Conservation (phyloP, 2,113 vertebrate genomes). For the Thamnophis sirtalis region DNA sequence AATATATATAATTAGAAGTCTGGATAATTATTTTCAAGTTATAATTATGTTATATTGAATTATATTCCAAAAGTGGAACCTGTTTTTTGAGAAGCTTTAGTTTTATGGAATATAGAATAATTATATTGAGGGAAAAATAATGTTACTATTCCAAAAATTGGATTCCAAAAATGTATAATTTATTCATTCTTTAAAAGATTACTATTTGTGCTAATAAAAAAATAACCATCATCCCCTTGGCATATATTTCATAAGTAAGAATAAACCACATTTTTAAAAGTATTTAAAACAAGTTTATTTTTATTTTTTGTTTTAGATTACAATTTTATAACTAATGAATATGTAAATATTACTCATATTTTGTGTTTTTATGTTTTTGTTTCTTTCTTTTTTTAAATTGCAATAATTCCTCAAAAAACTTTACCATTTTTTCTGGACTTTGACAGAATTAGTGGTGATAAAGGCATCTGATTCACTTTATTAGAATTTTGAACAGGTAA, state of each 20-base stretch:
- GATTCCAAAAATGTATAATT: not conserved
- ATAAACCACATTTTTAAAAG: not conserved
- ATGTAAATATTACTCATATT: not conserved
- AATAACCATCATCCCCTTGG: not conserved
- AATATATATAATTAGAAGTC: not conserved
- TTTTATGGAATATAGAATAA: not conserved
- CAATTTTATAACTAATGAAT: not conserved
- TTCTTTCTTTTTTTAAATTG: not conserved
- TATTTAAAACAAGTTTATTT: not conserved
- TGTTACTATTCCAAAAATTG: not conserved
- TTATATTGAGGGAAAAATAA: not conserved
- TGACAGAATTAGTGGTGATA: not conserved
- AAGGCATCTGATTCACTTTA: not conserved
- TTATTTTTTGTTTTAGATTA: not conserved
- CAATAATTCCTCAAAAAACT: not conserved
- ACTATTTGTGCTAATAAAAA: not conserved
- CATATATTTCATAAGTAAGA: not conserved
- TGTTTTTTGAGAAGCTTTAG: not conserved
- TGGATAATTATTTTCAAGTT: not conserved
- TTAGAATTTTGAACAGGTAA: not conserved
- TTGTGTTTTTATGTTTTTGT: not conserved
- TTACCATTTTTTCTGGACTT: not conserved
- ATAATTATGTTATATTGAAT: not conserved
- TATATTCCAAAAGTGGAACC: not conserved
- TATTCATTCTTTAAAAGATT: not conserved